Percentiles rank a stretch among this genome's conserved stretches.
Conservation (phyloP, 2,797 vertebrate genomes). For the Bufotes viridis region DNA sequence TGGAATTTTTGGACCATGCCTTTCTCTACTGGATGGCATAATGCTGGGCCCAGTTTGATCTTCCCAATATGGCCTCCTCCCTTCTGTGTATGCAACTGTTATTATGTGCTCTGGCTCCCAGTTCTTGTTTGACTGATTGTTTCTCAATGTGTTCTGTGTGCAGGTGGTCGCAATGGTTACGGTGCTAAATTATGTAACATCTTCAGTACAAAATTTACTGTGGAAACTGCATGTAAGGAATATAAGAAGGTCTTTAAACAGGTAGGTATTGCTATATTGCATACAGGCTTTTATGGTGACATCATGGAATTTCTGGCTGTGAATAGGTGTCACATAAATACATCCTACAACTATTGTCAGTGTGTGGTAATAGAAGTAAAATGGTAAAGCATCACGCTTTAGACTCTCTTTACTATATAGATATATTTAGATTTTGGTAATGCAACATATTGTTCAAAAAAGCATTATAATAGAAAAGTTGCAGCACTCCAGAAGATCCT, state of each 20-base stretch:
- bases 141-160: not conserved
- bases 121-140: not conserved
- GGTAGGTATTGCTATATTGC: slow-evolving; percentile 71
- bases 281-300: not conserved
- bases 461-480: too few relatives aligned
- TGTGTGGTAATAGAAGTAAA: not conserved
- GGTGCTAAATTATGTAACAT: slow-evolving; percentile 99
- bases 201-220: slow-evolving; percentile 96
- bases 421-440: too few relatives aligned
- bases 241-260: slow-evolving; percentile 92
- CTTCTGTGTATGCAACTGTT: not conserved
- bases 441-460: too few relatives aligned
- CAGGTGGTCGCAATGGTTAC: slow-evolving; percentile 97
- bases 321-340: not conserved
- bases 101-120: not conserved
- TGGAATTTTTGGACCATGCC: not conserved
- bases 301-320: not conserved
- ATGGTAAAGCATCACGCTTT: not conserved
- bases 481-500: too few relatives aligned
- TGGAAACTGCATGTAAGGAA: slow-evolving; percentile 91
- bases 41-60: not conserved
- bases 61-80: not conserved
- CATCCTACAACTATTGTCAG: not conserved
- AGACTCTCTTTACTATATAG: too few relatives aligned
- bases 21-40: not conserved